phyloP scores from a whole-genome alignment of 2,888 invertebrate genomes.

The Chelonus formosanus region DNA sequence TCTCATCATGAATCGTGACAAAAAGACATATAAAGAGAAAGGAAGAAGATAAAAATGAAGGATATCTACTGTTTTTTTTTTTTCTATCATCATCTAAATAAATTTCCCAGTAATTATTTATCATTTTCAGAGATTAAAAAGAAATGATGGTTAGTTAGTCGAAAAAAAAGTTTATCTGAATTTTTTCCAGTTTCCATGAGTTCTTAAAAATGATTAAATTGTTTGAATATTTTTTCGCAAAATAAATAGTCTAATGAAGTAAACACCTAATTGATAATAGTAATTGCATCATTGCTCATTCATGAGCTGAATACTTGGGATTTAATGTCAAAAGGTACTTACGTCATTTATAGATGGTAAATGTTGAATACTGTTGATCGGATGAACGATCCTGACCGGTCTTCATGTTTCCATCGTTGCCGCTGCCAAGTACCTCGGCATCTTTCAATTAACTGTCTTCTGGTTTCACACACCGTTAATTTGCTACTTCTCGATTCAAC shows the following conservation, averaged over 20 bases:
- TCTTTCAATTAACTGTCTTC: constrained; percentile 33
- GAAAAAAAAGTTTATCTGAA: too few species aligned
- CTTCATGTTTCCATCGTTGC: constrained; percentile 63
- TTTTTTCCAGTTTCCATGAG: too few species aligned
- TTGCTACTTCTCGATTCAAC: constrained; percentile 7
- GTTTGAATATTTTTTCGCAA: neutral
- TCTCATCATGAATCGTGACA: constrained; percentile 3
- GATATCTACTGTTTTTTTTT: too few species aligned
- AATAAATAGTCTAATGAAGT: neutral
- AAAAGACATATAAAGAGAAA: neutral
- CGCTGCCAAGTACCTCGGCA: constrained; percentile 50
- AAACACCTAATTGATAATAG: constrained; percentile 24
- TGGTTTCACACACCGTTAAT: constrained; percentile 22
- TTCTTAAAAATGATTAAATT: too few species aligned
- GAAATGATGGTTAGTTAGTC: too few species aligned
- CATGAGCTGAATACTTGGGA: constrained; percentile 22
- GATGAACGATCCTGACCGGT: constrained; percentile 52
- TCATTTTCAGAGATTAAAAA: too few species aligned
- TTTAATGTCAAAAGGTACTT: constrained; percentile 47
- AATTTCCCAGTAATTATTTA: too few species aligned
- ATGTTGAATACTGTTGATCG: constrained; percentile 54
- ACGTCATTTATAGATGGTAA: constrained; percentile 63
- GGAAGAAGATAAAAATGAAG: too few species aligned
- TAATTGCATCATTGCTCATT: constrained; percentile 23
- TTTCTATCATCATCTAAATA: too few species aligned